Base-by-base conservation (phyloP, 2,113 vertebrate species). In the Myrmecophaga tridactyla region DNA sequence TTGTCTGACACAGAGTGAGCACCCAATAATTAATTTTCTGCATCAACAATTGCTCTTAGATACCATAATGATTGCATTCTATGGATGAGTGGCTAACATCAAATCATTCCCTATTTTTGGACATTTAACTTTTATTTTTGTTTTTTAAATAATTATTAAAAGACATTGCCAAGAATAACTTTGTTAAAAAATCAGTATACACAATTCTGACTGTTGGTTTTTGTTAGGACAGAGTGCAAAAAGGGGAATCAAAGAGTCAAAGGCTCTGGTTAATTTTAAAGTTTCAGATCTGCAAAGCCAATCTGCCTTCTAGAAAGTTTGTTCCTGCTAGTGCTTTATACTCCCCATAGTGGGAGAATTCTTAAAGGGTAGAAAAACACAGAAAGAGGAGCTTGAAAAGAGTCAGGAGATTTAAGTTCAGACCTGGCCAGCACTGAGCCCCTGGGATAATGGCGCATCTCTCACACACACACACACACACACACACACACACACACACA, bases 81-180 rank as follows among this genome's bases (percentile, higher is more conserved):
- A 25, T 60, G 86, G 53, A 90, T 8, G 86, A 62, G 60, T 65
- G 17, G 20, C 23, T 77, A 86, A 94, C n/a, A 87, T 10, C 39
- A 15, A 89, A 39, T 87, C 18, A 86, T 31, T 78, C 21, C 58
- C 10, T 56, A 51, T 51, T 81, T 69, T 12, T 31, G 23, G 3
- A 83, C 29, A 70, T 48, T 93, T 73, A 77, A 63, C 62, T 21
- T 86, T 78, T 23, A 53, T 53, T 80, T 72, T 48, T 41, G 8
- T 76, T 48, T 76, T 51, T 48, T n/a, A n/a, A 48, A 58, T 4
- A 83, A 39, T 65, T 75, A 83, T 77, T 78, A 81, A 91, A 86
- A 69, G 23, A 21, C 11, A 48, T 34, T 87, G 43, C 76, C 65
- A 76, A 81, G 58, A 84, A 92, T 94, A 81, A 94, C n/a, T 94